Evolutionary conservation across 2,797 vertebrate species (phyloP), one percentile per base, ranked within the genome.

Genomic region (Halcyon smyrnensis): DNA sequence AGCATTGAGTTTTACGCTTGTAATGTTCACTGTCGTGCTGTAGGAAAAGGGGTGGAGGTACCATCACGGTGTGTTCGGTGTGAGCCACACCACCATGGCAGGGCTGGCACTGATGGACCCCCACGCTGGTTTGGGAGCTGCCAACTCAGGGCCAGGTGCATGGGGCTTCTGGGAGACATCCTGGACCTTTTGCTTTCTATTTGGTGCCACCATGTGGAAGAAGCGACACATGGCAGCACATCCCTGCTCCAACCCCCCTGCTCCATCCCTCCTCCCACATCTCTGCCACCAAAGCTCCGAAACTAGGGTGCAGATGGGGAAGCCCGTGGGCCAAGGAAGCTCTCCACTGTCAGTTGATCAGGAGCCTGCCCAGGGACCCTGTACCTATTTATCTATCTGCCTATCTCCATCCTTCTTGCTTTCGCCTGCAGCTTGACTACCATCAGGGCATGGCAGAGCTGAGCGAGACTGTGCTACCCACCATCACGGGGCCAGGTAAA

Each of bases 121-220:
- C 28, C 30, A 12, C 50, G 5, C 8, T 51, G 57, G 27, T 13
- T 16, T 51, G 48, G 16, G 39, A 11, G 48, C 53, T 6, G 5
- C 27, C 15, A 48, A 62, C 74, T 68, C 9, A 21, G 12, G 12
- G 39, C 41, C 20, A 1, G 43, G 32, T 2, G 0, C 28, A 8
- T 1, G 60, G 32, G 37, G 15, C 25, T 50, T 15, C 1, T 5
- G 16, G 37, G n/a, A 43, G 30, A 6, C 2, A 1, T 12, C 5
- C 2, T 51, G 6, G 6, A 17, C 37, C n/a, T 69, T 92, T 90
- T 60, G 67, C 93, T 94, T 92, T 89, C 53, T 41, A 24, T 95
- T 87, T 97, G 94, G 91, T 96, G 96, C 96, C 96, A 95, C 90
- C 96, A 20, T 6, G 94, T 96, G 96, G 96, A 93, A 54, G 64